Base-by-base conservation (phyloP, 2,888 invertebrate species). In the Plagiodera versicolora region DNA sequence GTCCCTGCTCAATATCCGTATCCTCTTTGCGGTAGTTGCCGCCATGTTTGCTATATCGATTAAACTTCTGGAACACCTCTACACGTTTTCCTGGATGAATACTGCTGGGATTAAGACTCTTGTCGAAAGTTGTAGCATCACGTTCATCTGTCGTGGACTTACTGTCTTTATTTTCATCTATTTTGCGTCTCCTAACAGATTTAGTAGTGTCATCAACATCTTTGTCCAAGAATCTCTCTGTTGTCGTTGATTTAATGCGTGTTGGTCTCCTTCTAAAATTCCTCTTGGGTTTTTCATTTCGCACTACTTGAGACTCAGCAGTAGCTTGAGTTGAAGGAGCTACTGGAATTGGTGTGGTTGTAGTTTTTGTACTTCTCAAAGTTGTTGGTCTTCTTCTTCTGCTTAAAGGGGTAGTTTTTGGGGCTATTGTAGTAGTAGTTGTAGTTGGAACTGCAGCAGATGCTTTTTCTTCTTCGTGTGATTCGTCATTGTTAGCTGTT, bases 261-360 rank as follows among this genome's bases (percentile, higher is more conserved):
- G 71, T 63, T 16, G 71, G 70, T 55, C 72, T 64, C 65, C 75
- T 69, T 20, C 73, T 73, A 52, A 72, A 75, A n/a, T 70, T 70
- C 17, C 76, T 65, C 65, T 64, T 71, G n/a, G 71, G 44, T 63
- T 68, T 72, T 4, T 62, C 67, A 47, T 57, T 56, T 8, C 44
- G 45, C 18, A 62, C 53, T 10, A 60, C 24, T 10, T 53, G 24
- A 24, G 14, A 11, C 11, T 53, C 53, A 11, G 20, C 11, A 2
- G 53, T 45, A 16, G 10, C 51, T n/a, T 16, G 11, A 28, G 49
- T 16, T 49, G 58, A n/a, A 6, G 39, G 16, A 18, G 24, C 16
- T 17, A n/a, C 10, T 47, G 47, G 39, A 32, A 24, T 16, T 17
- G 48, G 6, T 24, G 19, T 44, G 24, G 30, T 30, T 11, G 58